These are phyloP conservation scores for Oreochromis aureus DNA, from an alignment of 2,113 vertebrate genomes.

Conservation along the genomic window DNA sequence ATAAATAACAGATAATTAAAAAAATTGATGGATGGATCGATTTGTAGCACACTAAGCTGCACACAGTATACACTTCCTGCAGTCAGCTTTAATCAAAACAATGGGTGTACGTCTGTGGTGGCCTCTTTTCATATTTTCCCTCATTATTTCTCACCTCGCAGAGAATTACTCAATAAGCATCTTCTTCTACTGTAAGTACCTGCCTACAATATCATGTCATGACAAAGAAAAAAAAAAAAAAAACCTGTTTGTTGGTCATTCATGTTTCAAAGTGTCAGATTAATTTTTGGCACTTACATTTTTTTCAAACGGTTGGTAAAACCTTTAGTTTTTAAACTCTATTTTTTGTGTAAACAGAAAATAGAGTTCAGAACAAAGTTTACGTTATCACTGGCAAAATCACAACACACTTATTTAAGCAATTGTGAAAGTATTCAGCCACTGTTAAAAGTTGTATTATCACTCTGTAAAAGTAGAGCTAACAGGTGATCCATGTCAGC, in stretches of 20 bases:
- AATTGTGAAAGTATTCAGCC: neutral
- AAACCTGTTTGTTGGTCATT: neutral
- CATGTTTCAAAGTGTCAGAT: neutral
- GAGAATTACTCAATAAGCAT: neutral
- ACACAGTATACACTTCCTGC: neutral
- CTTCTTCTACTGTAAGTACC: accelerated
- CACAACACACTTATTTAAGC: neutral
- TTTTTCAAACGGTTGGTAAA: neutral
- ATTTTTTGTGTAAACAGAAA: neutral
- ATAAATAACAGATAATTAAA: neutral
- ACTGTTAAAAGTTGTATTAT: neutral
- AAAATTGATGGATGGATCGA: accelerated
- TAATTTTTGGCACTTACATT: neutral
- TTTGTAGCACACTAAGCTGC: neutral
- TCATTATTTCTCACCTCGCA: neutral
- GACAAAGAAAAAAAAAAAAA: neutral
- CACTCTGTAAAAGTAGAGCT: neutral
- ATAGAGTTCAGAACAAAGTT: neutral
- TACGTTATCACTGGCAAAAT: neutral
- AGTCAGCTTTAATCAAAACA: neutral
- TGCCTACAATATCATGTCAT: neutral
- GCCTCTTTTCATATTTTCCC: neutral
- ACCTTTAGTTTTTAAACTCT: neutral
- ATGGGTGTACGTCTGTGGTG: neutral
- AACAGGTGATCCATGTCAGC: neutral